Percentiles rank a stretch among this genome's conserved stretches.
These are phyloP conservation scores for Xestoiulus laeticollis DNA, from an alignment of 2,888 invertebrate species.

Conservation along the genomic window DNA sequence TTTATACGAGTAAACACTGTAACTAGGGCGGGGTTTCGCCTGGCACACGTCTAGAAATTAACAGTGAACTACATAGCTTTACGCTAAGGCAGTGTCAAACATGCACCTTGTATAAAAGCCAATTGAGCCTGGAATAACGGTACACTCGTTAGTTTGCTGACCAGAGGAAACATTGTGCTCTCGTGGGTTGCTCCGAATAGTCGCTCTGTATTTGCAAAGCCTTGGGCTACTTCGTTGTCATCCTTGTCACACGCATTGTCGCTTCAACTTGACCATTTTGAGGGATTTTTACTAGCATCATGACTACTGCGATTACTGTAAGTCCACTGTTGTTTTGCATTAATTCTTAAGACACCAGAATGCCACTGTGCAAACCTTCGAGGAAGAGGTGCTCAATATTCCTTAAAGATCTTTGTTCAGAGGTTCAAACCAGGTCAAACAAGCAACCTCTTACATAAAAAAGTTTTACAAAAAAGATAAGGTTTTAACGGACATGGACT, in stretches of 20 bases:
- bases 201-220: neutral
- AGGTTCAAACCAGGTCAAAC: neutral
- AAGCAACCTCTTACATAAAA: neutral
- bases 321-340: neutral
- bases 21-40: conserved; percentile 12
- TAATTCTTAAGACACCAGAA: neutral
- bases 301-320: conserved; percentile 4
- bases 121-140: neutral
- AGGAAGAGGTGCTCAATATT: neutral
- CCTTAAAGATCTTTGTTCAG: neutral
- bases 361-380: neutral
- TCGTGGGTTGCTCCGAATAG: neutral
- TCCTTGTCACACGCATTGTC: neutral
- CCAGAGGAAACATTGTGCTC: neutral
- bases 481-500: no score
- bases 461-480: neutral
- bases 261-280: neutral
- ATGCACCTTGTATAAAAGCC: conserved; percentile 14
- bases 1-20: neutral
- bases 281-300: conserved; percentile 32
- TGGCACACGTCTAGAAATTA: conserved; percentile 34
- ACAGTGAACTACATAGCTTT: conserved; percentile 37
- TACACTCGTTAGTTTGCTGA: neutral
- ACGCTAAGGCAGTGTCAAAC: conserved; percentile 16
- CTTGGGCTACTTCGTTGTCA: conserved; percentile 37